Base-by-base conservation (phyloP, 2,797 vertebrate genomes). In the Otus scops region DNA sequence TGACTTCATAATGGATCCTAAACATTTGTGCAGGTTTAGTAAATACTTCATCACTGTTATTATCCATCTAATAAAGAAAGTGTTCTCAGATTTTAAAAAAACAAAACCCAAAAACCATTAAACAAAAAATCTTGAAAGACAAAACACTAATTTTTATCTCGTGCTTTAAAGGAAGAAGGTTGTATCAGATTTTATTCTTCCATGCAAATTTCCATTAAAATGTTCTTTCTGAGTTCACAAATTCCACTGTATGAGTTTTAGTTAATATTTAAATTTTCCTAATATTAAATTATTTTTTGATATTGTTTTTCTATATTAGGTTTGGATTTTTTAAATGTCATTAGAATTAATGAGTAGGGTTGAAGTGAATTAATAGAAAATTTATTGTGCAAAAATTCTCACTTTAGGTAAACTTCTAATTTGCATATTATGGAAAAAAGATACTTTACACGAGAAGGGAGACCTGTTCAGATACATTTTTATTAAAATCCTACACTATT, bases 61-160 rank as follows among this genome's bases (percentile, higher is more conserved):
- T 80, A 39, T 30, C 10, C 13, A 28, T 70, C 41, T 48, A 70
- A 77, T 39, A 67, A 64, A 48, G 18, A 26, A 73, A 9, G 1
- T 68, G 5, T 47, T 93, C 17, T 50, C 24, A 61, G 14, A 48
- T n/a, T 57, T 6, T 3, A 23, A 85, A 24, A 12, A 75, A 77
- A 4, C 10, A 9, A 28, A 26, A 12, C 9, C 10, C 4, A 7
- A 45, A 39, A 27, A 11, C 5, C 30, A 27, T 6, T 8, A 86
- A 12, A 9, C 4, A 43, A 28, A 64, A 30, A 64, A 36, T 8
- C 3, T 18, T 1, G 0, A 36, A 45, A 69, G 20, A 36, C 0
- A 68, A 59, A 64, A 8, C 2, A 28, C 3, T n/a, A 22, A 20
- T 8, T n/a, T 50, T 84, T 54, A 26, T 30, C 4, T 48, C 32